Base-by-base conservation (phyloP, 2,797 vertebrate species). In the Microctenopoma steveboyesi region DNA sequence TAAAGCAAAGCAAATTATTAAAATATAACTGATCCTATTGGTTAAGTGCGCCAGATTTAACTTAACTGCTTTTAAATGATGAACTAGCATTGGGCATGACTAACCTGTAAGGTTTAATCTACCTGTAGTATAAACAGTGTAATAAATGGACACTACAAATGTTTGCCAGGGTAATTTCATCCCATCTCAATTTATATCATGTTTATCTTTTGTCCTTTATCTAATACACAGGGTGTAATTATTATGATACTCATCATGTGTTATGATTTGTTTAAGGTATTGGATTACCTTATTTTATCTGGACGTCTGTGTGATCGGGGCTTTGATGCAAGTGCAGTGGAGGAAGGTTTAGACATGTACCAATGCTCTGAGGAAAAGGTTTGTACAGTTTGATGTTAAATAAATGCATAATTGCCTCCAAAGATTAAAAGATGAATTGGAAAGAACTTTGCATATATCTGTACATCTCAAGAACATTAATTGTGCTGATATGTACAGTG, bases 291-390 rank as follows among this genome's bases (percentile, higher is more conserved):
- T 77, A 50, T 58, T 98, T 97, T 91, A 92, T 93, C 83, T 1
- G 94, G 94, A 65, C 96, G 97, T 81, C 94, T 99, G 77, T 99
- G 97, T 84, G 98, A 99, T 85, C 95, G 95, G 66, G 98, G 98
- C 64, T 99, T 98, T 28, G 97, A 99, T 79, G 94, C 96, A 42
- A 90, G 93, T 63, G 95, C 96, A 13, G 97, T 99, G 85, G 97
- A 98, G 88, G 96, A 98, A 88, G 97, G 96, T 91, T 92, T 99
- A 89, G 97, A 99, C 90, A 96, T 98, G 95, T 95, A 96, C 74
- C 96, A 98, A 84, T 96, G 95, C 86, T 97, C 97, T 62, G 97
- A 98, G 76, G 95, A 98, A 88, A 98, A 99, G 96, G 98, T 98
- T 80, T 79, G 95, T 86, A 52, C 30, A 35, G 43, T 63, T 76